Conservation (phyloP, 2,888 invertebrate species). For the Latrodectus hesperus region DNA sequence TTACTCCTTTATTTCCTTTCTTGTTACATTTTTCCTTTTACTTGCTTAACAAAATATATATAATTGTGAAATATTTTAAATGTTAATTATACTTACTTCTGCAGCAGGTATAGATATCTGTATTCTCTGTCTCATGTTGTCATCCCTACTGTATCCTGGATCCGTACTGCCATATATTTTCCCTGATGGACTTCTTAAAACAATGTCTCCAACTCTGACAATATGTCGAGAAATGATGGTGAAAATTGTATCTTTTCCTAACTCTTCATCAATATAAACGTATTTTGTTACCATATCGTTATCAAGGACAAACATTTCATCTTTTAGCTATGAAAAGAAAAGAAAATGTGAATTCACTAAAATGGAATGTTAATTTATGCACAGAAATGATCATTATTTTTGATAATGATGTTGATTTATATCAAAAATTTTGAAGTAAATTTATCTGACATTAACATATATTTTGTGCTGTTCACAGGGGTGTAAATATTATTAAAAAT, state of each 20-base stretch:
- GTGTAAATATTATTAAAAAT: too few species aligned
- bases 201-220: conserved; percentile 38
- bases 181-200: conserved; percentile 68
- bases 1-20: too few species aligned
- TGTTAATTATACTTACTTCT: conserved; percentile 56
- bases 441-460: too few species aligned
- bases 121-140: conserved; percentile 65
- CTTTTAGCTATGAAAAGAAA: conserved; percentile 32
- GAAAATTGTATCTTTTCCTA: conserved; percentile 72
- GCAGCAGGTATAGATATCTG: conserved; percentile 68
- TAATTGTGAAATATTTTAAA: too few species aligned
- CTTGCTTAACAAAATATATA: too few species aligned
- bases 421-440: too few species aligned
- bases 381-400: too few species aligned
- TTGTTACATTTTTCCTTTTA: too few species aligned
- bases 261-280: conserved; percentile 67
- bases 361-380: too few species aligned
- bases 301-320: conserved; percentile 71
- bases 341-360: too few species aligned
- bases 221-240: conserved; percentile 54
- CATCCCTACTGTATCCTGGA: conserved; percentile 62
- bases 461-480: too few species aligned
- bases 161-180: conserved; percentile 59
- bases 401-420: too few species aligned
- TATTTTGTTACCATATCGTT: conserved; percentile 70